Conservation (phyloP, 2,888 invertebrate species). For the Pimpla rufipes region DNA sequence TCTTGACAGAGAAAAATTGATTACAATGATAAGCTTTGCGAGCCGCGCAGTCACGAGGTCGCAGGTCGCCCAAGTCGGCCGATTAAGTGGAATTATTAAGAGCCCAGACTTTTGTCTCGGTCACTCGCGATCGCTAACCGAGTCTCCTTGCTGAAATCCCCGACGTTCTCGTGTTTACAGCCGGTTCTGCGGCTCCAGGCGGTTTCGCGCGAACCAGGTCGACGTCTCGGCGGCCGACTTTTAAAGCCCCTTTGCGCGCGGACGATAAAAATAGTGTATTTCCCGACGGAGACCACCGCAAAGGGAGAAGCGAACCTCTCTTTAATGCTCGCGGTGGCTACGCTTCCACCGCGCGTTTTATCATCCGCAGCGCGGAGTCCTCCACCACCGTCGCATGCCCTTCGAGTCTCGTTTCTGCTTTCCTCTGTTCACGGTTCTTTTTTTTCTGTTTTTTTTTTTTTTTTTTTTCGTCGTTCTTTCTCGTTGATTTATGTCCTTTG, state of each 20-base stretch:
- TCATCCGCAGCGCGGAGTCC: slow-evolving; percentile 34
- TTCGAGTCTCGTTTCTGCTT: slow-evolving; percentile 19
- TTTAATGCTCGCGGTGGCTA: slow-evolving; percentile 68
- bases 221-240: not conserved
- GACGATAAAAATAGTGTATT: slow-evolving; percentile 75
- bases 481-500: slow-evolving; percentile 53
- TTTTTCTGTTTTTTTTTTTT: slow-evolving; percentile 22
- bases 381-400: not conserved
- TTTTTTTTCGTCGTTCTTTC: slow-evolving; percentile 11
- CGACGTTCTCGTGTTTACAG: not conserved
- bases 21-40: slow-evolving; percentile 31
- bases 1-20: slow-evolving; percentile 56
- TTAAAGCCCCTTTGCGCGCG: slow-evolving; percentile 26
- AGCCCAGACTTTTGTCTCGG: slow-evolving; percentile 5
- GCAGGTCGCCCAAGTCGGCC: slow-evolving; percentile 12
- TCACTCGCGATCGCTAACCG: not conserved
- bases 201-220: not conserved
- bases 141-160: not conserved
- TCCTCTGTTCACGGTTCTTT: slow-evolving; percentile 30
- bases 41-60: slow-evolving; percentile 26
- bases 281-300: slow-evolving; percentile 73
- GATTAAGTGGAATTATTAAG: slow-evolving; percentile 32
- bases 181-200: not conserved
- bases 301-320: slow-evolving; percentile 66
- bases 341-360: slow-evolving; percentile 40